phyloP scores from a whole-genome alignment of 2,797 vertebrate genomes.

The Calcarius lapponicus region DNA sequence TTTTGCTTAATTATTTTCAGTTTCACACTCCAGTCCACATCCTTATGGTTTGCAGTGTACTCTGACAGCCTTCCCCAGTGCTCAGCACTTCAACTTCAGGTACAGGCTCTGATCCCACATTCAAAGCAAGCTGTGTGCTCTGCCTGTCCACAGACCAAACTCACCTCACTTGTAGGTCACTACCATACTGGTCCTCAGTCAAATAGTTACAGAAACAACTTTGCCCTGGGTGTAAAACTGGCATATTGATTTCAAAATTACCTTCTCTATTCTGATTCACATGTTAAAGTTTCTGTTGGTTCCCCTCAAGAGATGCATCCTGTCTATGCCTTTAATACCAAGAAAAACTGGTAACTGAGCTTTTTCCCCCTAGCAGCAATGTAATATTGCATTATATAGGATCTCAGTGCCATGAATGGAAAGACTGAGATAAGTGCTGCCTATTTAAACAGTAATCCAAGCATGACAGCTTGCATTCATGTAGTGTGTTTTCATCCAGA shows the following conservation, averaged over 20 bases:
- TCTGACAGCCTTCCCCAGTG: neutral
- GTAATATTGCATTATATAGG: neutral
- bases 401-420: neutral
- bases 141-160: neutral
- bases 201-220: neutral
- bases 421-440: neutral
- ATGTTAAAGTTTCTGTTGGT: neutral
- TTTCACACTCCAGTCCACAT: neutral
- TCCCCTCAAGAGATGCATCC: neutral
- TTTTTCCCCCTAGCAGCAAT: neutral
- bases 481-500: neutral
- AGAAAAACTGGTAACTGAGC: neutral
- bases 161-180: neutral
- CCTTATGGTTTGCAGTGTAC: fast-evolving
- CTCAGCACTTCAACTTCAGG: neutral
- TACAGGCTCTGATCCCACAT: neutral
- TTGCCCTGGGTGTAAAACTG: neutral
- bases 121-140: neutral
- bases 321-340: neutral
- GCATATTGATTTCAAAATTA: neutral
- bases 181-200: neutral
- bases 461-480: neutral
- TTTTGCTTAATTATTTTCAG: neutral
- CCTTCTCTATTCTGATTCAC: neutral
- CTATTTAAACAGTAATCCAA: neutral